These are phyloP conservation scores for Brevipalpus yothersi DNA, from an alignment of 1,140 invertebrate genomes.

Conservation along the genomic window DNA sequence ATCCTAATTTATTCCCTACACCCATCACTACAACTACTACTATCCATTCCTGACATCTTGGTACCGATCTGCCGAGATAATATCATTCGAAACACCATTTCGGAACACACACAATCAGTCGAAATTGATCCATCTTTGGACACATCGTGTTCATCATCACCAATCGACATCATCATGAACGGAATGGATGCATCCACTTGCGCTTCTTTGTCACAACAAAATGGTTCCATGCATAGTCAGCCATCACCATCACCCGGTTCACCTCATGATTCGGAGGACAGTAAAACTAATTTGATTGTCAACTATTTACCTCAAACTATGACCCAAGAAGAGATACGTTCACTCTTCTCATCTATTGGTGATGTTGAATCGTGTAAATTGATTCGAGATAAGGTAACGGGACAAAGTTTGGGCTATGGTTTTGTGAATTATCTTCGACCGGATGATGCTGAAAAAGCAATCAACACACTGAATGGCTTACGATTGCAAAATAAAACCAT, in stretches of 20 bases:
- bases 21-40: too few species aligned
- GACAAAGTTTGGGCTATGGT: conserved; percentile 94
- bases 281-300: conserved; percentile 94
- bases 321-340: conserved; percentile 96
- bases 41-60: too few species aligned
- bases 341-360: conserved; percentile 88
- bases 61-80: too few species aligned
- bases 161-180: conserved; percentile 23
- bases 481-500: conserved; percentile 97
- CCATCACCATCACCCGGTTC: not conserved
- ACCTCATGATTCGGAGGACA: conserved; percentile 36
- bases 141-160: not conserved
- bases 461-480: conserved; percentile 85
- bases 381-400: conserved; percentile 91
- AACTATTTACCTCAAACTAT: conserved; percentile 98
- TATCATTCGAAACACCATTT: not conserved
- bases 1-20: too few species aligned
- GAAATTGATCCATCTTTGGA: not conserved
- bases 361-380: conserved; percentile 98
- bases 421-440: conserved; percentile 94
- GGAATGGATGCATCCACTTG: conserved; percentile 34
- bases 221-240: conserved; percentile 5
- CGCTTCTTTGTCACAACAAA: conserved; percentile 23
- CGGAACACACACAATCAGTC: not conserved
- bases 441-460: conserved; percentile 93